These are phyloP conservation scores for Odontamblyopus rebecca DNA, from an alignment of 2,797 vertebrate species.

Conservation along the genomic window DNA sequence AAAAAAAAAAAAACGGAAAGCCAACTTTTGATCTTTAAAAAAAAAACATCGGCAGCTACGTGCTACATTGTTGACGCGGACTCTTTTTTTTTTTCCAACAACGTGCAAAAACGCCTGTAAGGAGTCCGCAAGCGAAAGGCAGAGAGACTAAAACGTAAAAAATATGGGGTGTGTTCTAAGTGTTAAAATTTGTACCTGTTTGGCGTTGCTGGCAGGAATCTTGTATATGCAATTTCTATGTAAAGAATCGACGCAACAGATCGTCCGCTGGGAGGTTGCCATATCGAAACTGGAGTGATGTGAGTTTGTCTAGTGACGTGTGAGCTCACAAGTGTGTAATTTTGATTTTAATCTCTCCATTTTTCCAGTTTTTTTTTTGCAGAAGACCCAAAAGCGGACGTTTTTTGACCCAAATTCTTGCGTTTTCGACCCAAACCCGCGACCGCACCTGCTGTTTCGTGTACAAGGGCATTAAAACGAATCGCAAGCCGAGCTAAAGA, in stretches of 20 bases:
- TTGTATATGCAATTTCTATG: slow-evolving; percentile 79
- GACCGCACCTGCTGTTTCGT: slow-evolving; percentile 24
- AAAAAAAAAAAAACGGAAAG: slow-evolving; percentile 29
- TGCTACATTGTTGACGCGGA: slow-evolving; percentile 65
- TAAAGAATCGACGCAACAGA: slow-evolving; percentile 59
- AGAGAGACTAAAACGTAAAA: slow-evolving; percentile 37
- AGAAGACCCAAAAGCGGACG: slow-evolving; percentile 32
- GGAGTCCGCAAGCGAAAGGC: slow-evolving; percentile 43
- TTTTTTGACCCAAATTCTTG: slow-evolving; percentile 3
- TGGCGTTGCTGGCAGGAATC: slow-evolving; percentile 50
- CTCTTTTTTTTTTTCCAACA: slow-evolving; percentile 43
- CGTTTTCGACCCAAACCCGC: neutral
- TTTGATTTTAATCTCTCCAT: too few species aligned
- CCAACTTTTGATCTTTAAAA: slow-evolving; percentile 36
- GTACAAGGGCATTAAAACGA: slow-evolving; percentile 65
- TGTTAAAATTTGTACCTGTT: slow-evolving; percentile 53
- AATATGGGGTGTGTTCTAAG: slow-evolving; percentile 26
- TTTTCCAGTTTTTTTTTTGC: neutral
- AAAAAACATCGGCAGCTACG: slow-evolving; percentile 72
- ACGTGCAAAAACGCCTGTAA: slow-evolving; percentile 64
- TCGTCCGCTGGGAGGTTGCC: slow-evolving; percentile 61
- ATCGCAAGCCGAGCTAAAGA: slow-evolving; percentile 27
- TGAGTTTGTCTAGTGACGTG: slow-evolving; percentile 66
- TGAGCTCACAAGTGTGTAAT: slow-evolving; percentile 69
- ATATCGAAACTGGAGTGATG: slow-evolving; percentile 60